Evolutionary conservation across 2,797 vertebrate species (phyloP), one percentile per base, ranked within the genome.

Genomic region (Ammospiza maritima): DNA sequence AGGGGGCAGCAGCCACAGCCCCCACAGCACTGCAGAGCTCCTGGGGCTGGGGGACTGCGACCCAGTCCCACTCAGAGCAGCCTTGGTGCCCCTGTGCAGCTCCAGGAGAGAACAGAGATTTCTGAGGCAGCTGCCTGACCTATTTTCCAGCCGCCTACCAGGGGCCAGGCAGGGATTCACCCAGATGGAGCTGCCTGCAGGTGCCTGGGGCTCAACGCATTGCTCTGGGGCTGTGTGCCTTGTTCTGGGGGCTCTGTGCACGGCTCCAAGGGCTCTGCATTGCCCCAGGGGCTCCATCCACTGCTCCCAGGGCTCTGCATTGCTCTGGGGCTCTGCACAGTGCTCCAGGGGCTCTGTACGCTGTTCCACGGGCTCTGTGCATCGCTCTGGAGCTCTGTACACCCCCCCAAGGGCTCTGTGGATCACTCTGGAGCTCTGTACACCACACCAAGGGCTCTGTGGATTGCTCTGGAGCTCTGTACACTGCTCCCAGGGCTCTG

Each of bases 161-260:
- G 69, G 67, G 69, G 61, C 61, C 62, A 51, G 75, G 73, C 87
- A 54, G 85, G 60, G 78, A 77, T 71, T 88, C 44, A 38, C 22
- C 79, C 82, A 64, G 47, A 57, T 38, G 82, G 91, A 94, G 76
- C 88, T 85, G 72, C 54, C 69, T 83, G 65, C 57, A 65, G 78
- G 72, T 85, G 72, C 57, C 22, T 16, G 30, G 42, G 40, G 11
- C 40, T 89, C 53, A 4, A 4, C 0, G 0, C 66, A 19, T 62
- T 62, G 73, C 64, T 75, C 23, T 74, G 72, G 56, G 66, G 29
- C 71, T 69, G 11, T 8, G 54, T 50, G 25, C 60, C 30, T 60
- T 56, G 73, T 40, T 65, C 56, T 54, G 45, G 42, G 60, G 7
- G 26, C 60, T 57, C 10, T 4, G 1, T 61, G 17, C 47, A 5